Evolutionary conservation across 1,140 invertebrate genomes (phyloP).

Genomic region (Pogonus chalceus): DNA sequence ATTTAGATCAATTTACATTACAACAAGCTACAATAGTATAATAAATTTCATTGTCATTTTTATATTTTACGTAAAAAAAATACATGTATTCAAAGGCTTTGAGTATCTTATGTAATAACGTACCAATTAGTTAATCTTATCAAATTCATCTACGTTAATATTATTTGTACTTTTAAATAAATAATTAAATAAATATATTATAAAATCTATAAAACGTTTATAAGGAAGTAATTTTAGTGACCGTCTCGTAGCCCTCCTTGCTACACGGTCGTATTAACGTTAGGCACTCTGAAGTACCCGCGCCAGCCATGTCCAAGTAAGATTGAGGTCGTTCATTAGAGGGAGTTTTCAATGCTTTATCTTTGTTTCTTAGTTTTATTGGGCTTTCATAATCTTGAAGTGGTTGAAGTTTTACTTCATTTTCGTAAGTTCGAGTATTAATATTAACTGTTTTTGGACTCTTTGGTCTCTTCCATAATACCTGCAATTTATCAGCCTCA

Average conservation of each 20-base stretch:
- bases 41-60: too few species aligned
- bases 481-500: slow-evolving; percentile 36
- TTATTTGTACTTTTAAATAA: not conserved
- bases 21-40: too few species aligned
- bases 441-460: slow-evolving; percentile 24
- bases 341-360: slow-evolving; percentile 29
- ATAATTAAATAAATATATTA: not conserved
- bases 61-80: not conserved
- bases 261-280: not conserved
- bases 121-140: too few species aligned
- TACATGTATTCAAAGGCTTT: not conserved
- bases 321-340: slow-evolving; percentile 36
- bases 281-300: not conserved
- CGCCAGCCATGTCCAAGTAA: slow-evolving; percentile 41
- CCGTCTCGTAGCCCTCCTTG: slow-evolving; percentile 17
- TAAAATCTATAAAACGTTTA: slow-evolving; percentile 19
- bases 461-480: slow-evolving; percentile 13
- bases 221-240: slow-evolving; percentile 25
- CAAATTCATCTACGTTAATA: too few species aligned
- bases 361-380: slow-evolving; percentile 34
- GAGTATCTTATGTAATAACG: slow-evolving; percentile 9
- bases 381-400: slow-evolving; percentile 41
- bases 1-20: too few species aligned
- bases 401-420: slow-evolving; percentile 34
- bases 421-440: slow-evolving; percentile 20